Evolutionary conservation across 64 coral and sea anemone genomes (phyloP), one percentile per base, ranked within the genome.

Genomic region (Trachythela sp.): DNA sequence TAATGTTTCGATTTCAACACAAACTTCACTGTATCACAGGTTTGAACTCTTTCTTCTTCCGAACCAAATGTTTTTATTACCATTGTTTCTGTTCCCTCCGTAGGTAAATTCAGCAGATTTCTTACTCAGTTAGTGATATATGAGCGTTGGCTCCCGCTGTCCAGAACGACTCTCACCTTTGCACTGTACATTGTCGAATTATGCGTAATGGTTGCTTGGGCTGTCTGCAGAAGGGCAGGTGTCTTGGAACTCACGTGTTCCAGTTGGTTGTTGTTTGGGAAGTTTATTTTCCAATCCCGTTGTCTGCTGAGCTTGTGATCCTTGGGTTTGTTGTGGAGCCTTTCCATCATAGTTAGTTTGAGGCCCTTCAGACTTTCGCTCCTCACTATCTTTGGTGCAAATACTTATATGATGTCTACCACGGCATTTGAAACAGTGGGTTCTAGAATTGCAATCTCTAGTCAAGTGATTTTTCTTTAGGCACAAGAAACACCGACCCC

Each of bases 201-300:
- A 7, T 76, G 84, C 10, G 43, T 64, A 9, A 54, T 85, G n/a
- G 34, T 13, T 85, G 87, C 80, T 20, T 75, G 87, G 33, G 86
- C 91, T 14, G 91, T 92, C 70, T 89, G 91, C 37, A 89, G 80
- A 36, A 89, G 91, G 51, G 85, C 40, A 58, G 91, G 80, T 20
- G 76, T 89, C 7, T 84, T 43, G 18, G 85, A 36, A 13, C 70
- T 83, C 29, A 88, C 42, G 42, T n/a, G n/a, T n/a, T n/a, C n/a
- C n/a, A 45, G 4, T 45, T 45, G 42, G 4, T 45, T 45, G 42
- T 45, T 45, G 42, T 45, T 45, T 45, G 42, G 42, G 42, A 6
- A 11, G 42, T 6, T 45, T 45, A 45, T 4, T 45, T 11, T 11
- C 42, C 42, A 11, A 13, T 54, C 14, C 45, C 36, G 42, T 4